A percentile compares a stretch with the other conserved stretches of the same genome.
Conservation (phyloP, 2,113 vertebrate species). For the Ciconia stormi region DNA sequence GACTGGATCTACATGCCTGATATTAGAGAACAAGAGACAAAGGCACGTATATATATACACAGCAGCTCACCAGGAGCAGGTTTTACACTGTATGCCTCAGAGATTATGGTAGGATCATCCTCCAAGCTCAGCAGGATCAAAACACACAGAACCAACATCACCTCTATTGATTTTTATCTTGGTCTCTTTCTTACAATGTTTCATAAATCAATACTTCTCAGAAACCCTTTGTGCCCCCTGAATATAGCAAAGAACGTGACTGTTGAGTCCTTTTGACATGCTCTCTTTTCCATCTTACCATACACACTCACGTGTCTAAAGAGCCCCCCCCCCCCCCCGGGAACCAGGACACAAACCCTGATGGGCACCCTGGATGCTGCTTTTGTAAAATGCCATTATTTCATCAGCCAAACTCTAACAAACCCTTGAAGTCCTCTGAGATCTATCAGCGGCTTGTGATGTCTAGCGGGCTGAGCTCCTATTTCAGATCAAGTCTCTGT, state of each 20-base stretch:
- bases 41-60: not conserved
- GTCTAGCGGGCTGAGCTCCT: not conserved
- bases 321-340: not conserved
- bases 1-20: not conserved
- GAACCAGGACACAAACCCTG: not conserved
- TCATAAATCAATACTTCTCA: slow-evolving; percentile 36
- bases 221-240: not conserved
- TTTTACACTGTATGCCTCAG: slow-evolving; percentile 12
- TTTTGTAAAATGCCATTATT: not conserved
- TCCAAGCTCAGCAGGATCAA: slow-evolving; percentile 55
- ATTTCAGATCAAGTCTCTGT: not conserved
- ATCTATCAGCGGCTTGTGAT: not conserved
- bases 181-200: slow-evolving; percentile 48
- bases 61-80: not conserved
- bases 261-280: not conserved
- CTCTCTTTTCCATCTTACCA: not conserved
- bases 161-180: slow-evolving; percentile 56
- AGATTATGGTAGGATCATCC: slow-evolving; percentile 55
- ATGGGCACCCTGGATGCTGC: not conserved
- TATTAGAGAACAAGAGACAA: not conserved
- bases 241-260: not conserved
- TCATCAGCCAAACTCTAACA: not conserved
- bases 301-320: not conserved
- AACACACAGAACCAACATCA: slow-evolving; percentile 51
- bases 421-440: not conserved